Evolutionary conservation across 2,113 vertebrate genomes (phyloP), one percentile per base, ranked within the genome.

Genomic region (Nibea coibor): DNA sequence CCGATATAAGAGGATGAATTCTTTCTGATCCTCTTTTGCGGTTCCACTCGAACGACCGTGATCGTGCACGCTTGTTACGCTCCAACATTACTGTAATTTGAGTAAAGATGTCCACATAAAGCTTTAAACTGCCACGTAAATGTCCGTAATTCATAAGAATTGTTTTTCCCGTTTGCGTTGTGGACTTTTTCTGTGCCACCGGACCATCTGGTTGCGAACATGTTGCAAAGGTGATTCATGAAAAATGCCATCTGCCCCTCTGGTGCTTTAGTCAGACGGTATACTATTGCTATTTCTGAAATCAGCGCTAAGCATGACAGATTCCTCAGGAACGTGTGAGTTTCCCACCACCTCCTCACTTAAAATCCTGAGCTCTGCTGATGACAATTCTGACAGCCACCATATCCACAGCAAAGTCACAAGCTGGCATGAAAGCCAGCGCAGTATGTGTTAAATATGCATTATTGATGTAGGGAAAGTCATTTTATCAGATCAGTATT

Each of bases 141-240:
- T 47, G 5, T 70, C 17, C 1, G 2, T 2, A 3, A 77, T 75
- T 78, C 47, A 82, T 0, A 76, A 74, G 31, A 78, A 64, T 35
- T 45, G 3, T 26, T 58, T 16, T 75, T 39, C 51, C 3, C 0
- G 62, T 66, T 72, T 68, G n/a, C 79, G 53, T 73, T 64, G 22
- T 69, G 69, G 45, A 2, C 35, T 73, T 70, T 70, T 59, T 42
- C 5, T 3, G 58, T 76, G 78, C 62, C 47, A 67, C 35, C 11
- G 26, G 72, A 67, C 86, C 82, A 87, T 87, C 85, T 90, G 88
- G 78, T 87, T 10, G 0, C 11, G 20, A 87, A 87, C 82, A 89
- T 86, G 76, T 43, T 87, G 64, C 66, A 85, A 84, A 93, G 89
- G 91, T 91, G 88, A 90, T 89, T 91, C 84, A 86, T 77, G 67